Evolutionary conservation across 2,113 vertebrate genomes (phyloP).

Genomic region (Atlantisia rogersi): DNA sequence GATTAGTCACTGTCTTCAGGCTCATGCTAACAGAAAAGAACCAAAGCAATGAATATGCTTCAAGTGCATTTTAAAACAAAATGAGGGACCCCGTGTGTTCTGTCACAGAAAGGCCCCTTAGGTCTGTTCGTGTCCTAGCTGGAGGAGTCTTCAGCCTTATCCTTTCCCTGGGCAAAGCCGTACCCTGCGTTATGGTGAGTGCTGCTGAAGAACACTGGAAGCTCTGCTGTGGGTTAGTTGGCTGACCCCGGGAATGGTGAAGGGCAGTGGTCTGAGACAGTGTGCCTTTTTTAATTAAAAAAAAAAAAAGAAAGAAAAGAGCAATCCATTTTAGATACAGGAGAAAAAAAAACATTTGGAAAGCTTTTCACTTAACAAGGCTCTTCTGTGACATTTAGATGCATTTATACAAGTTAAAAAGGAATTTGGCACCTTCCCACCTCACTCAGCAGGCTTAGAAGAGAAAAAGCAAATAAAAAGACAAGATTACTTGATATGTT

Average conservation of each 20-base stretch:
- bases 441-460: slow-evolving; percentile 40
- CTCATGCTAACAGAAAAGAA: background rate
- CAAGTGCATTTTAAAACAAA: background rate
- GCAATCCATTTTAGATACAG: slow-evolving; percentile 46
- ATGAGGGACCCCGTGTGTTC: background rate
- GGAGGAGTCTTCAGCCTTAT: background rate
- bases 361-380: slow-evolving; percentile 57
- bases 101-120: background rate
- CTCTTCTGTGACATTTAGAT: slow-evolving; percentile 61
- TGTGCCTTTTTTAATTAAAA: background rate
- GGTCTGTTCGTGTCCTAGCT: background rate
- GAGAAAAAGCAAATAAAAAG: slow-evolving; percentile 50
- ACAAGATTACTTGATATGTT: background rate
- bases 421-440: slow-evolving; percentile 60
- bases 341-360: slow-evolving; percentile 61
- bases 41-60: background rate
- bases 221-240: background rate
- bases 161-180: background rate
- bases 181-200: background rate
- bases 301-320: slow-evolving; percentile 5
- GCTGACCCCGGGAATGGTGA: background rate
- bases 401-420: slow-evolving; percentile 52
- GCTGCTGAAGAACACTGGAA: background rate
- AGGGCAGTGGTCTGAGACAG: background rate
- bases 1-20: background rate